Evolutionary conservation across 2,797 vertebrate genomes (phyloP).

Genomic region (Denticeps clupeoides): DNA sequence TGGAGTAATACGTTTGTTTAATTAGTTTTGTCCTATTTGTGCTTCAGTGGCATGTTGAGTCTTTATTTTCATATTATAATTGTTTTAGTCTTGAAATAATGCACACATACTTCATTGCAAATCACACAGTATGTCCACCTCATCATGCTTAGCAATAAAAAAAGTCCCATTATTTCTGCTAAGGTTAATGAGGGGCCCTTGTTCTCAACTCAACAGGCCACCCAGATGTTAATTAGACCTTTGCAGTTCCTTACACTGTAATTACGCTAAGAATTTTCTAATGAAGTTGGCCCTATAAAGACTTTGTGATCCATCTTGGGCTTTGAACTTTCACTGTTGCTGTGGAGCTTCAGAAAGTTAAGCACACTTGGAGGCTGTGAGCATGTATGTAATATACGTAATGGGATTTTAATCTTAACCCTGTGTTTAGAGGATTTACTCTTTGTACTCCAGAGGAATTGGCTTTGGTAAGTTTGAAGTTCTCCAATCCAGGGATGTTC

Average conservation of each 20-base stretch:
- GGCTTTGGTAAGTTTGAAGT: conserved; percentile 3
- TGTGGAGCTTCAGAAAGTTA: conserved; percentile 2
- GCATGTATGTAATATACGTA: too few relatives aligned
- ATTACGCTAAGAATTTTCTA: conserved; percentile 31
- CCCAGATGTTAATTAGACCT: conserved; percentile 46
- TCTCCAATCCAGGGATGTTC: too few relatives aligned
- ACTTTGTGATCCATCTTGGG: not conserved
- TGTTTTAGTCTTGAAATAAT: too few relatives aligned
- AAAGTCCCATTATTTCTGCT: conserved; percentile 32
- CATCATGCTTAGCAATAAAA: conserved; percentile 21
- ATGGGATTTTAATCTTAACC: conserved; percentile 15
- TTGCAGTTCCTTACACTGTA: conserved; percentile 34
- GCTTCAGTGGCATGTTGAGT: too few relatives aligned
- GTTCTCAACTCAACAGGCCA: conserved; percentile 39
- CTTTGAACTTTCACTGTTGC: not conserved
- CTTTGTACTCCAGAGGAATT: conserved; percentile 6
- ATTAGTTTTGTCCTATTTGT: too few relatives aligned
- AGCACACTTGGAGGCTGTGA: too few relatives aligned
- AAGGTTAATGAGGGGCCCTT: conserved; percentile 52
- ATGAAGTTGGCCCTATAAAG: not conserved
- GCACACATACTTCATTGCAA: too few relatives aligned
- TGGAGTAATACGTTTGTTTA: too few relatives aligned
- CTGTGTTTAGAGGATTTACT: conserved; percentile 11
- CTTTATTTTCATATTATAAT: too few relatives aligned
- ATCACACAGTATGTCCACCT: conserved; percentile 25